These are phyloP conservation scores for Tursiops truncatus DNA, from an alignment of 2,113 vertebrate genomes.

Conservation along the genomic window DNA sequence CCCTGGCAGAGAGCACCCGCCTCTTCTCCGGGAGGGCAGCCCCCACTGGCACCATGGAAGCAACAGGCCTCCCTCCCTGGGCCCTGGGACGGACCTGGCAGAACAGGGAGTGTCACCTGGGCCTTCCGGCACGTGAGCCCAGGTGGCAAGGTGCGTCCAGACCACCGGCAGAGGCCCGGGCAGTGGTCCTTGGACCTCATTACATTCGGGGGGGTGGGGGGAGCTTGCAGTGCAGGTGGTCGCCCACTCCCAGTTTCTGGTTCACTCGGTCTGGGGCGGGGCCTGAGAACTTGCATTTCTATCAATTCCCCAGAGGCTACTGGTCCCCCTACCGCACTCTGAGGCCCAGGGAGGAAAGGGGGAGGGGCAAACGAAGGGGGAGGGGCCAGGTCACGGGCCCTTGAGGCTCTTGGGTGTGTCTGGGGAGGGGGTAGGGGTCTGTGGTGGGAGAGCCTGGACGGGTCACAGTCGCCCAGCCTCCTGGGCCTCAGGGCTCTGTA, in stretches of 20 bases:
- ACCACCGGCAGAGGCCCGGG: neutral
- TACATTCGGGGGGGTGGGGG: accelerated
- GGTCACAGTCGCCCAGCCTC: neutral
- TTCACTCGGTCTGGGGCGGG: neutral
- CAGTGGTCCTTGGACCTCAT: neutral
- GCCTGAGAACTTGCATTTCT: neutral
- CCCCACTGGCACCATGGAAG: neutral
- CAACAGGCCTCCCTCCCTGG: neutral
- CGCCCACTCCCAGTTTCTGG: neutral
- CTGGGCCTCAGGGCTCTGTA: neutral
- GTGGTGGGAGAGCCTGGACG: neutral
- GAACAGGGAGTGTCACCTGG: too few species aligned
- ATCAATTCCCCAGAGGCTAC: neutral
- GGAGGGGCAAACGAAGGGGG: neutral
- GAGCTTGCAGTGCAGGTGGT: neutral
- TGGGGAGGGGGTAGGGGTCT: too few species aligned
- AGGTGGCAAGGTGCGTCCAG: too few species aligned
- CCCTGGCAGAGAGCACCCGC: neutral
- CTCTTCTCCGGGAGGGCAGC: neutral
- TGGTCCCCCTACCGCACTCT: accelerated
- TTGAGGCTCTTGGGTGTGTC: neutral
- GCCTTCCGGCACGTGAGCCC: too few species aligned
- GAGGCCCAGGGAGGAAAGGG: neutral
- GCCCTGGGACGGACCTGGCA: too few species aligned
- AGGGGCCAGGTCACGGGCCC: neutral